These are phyloP conservation scores for Lagria hirta DNA, from an alignment of 2,888 invertebrate species.

Conservation along the genomic window DNA sequence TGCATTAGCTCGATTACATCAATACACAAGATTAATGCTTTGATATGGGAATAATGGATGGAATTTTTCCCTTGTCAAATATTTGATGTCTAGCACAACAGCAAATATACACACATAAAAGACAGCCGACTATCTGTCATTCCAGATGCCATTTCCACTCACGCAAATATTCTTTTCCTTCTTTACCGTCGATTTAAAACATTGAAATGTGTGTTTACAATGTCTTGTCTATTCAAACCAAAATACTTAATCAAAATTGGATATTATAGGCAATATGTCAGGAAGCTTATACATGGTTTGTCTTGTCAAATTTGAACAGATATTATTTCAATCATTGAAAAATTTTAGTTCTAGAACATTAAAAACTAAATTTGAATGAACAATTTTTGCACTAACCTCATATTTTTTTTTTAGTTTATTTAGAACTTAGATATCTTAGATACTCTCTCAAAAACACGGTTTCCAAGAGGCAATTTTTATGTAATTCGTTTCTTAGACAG, in stretches of 20 bases:
- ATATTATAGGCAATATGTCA: no score
- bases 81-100: constrained; percentile 16
- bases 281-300: no score
- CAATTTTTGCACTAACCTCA: not conserved
- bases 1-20: constrained; percentile 51
- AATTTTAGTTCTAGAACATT: no score
- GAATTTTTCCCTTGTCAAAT: constrained; percentile 37
- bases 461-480: constrained; percentile 20
- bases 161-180: no score
- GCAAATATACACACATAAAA: no score
- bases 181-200: constrained; percentile 4
- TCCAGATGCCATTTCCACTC: not conserved
- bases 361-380: not conserved
- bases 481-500: constrained; percentile 23
- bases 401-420: no score
- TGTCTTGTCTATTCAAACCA: no score
- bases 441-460: constrained; percentile 11
- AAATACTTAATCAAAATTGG: no score
- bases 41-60: constrained; percentile 43
- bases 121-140: constrained; percentile 13
- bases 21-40: constrained; percentile 49
- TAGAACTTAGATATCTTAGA: no score
- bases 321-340: no score
- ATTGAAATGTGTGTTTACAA: constrained; percentile 1
- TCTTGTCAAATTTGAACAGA: not conserved